Base-by-base conservation (phyloP, 2,797 vertebrate species). In the Enteromius fasciolatus region DNA sequence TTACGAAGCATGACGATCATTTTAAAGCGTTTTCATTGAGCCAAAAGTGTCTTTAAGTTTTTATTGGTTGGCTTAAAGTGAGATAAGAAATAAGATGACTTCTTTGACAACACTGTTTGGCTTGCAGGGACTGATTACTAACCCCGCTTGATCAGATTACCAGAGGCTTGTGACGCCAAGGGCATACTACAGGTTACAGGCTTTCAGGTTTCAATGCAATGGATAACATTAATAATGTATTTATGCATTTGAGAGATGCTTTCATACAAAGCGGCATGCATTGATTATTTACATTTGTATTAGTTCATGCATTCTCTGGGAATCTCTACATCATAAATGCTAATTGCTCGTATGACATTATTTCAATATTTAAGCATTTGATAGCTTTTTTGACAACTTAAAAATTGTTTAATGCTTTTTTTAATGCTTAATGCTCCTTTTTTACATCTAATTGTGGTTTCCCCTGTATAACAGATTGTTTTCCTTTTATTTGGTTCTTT, bases 1-100 rank as follows among this genome's bases (percentile, higher is more conserved):
- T 86, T 80, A 68, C 50, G 48, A 69, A 80, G 41, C n/a, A 4
- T 66, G n/a, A 73, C 57, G 61, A 54, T 46, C 44, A 61, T 73
- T 78, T 67, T 59, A 48, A 84, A 54, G 59, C 61, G 5, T 1
- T 23, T 78, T 52, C 18, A 63, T 36, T 48, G 48, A 61, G 69
- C 78, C 81, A 76, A 81, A 72, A n/a, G 23, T 15, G 11, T 67
- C 61, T n/a, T 39, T 67, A 0, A 2, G 63, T 57, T 81, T 75
- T 85, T 85, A 67, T 69, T 78, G 17, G 11, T 57, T 46, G 15
- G 54, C 48, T 69, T 39, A 17, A 78, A 54, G 59, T 80, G 46
- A 28, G 64, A 77, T 73, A 61, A 78, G 39, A 31, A 23, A 39
- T 52, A 61, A 36, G 54, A 31, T 54, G 36, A 54, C 18, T 7